A percentile compares a stretch with the other conserved stretches of the same genome.
phyloP scores from a whole-genome alignment of 2,888 invertebrate genomes.

The Drosophila cognata region DNA sequence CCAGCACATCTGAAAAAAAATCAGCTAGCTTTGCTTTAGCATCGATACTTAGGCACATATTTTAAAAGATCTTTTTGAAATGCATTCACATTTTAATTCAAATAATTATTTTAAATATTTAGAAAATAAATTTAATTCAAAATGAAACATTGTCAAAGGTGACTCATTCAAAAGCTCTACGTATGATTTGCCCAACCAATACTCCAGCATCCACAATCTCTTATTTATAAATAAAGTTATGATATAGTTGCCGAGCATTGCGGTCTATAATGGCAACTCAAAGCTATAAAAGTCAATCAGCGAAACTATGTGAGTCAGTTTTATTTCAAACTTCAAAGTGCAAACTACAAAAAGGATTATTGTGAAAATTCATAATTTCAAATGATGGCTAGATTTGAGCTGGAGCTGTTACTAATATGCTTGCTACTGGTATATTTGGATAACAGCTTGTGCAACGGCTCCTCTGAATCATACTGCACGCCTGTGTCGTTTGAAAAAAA shows the following conservation, averaged over 20 bases:
- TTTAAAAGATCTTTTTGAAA: background rate
- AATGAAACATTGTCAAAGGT: background rate
- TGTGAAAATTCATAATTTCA: background rate
- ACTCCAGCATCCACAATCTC: background rate
- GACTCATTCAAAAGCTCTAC: slow-evolving; percentile 2
- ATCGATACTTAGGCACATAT: background rate
- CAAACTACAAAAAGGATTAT: background rate
- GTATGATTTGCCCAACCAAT: background rate
- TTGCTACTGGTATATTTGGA: slow-evolving; percentile 9
- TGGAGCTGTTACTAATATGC: background rate
- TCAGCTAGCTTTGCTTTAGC: background rate
- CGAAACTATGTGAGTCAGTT: slow-evolving; percentile 16
- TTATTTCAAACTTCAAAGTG: background rate
- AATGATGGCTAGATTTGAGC: slow-evolving; percentile 10
- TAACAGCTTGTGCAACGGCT: background rate
- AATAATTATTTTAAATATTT: background rate
- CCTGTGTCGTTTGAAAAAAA: background rate
- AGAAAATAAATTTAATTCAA: background rate
- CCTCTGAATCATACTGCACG: background rate
- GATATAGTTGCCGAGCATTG: slow-evolving; percentile 1
- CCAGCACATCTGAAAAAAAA: background rate
- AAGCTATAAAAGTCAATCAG: background rate
- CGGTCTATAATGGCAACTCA: slow-evolving; percentile 8
- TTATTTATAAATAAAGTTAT: background rate
- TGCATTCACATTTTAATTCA: background rate